Conservation (phyloP, 1,140 invertebrate genomes). For the Pollicipes pollicipes region DNA sequence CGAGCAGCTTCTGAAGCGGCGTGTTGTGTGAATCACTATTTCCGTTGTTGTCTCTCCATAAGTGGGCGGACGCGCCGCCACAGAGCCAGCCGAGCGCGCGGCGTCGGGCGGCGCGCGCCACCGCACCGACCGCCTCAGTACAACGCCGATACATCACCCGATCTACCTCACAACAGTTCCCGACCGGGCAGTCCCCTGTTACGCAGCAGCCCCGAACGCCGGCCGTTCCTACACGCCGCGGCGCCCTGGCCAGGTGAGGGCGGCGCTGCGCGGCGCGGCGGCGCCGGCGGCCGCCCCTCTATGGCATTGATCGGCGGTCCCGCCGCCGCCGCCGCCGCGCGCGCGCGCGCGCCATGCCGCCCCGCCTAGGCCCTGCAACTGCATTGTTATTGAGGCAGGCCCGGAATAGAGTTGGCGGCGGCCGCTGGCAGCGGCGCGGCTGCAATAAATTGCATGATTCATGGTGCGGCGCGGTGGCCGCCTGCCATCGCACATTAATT, state of each 20-base stretch:
- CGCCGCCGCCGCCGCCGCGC: too few species aligned
- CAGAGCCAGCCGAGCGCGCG: too few species aligned
- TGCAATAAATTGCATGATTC: conserved; percentile 1
- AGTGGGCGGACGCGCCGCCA: too few species aligned
- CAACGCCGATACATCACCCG: background rate
- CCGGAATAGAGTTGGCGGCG: background rate
- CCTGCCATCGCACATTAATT: background rate
- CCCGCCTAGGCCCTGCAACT: background rate
- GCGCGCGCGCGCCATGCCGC: background rate
- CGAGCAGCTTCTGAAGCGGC: background rate
- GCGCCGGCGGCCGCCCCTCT: too few species aligned
- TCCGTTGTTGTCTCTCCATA: background rate
- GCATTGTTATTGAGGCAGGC: conserved; percentile 1
- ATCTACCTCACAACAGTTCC: background rate
- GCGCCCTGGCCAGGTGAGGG: background rate
- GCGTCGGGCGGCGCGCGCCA: too few species aligned
- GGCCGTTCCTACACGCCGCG: background rate
- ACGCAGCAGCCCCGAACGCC: background rate
- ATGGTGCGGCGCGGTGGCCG: background rate
- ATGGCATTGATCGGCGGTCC: background rate
- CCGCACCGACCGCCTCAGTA: background rate
- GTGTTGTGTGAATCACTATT: background rate
- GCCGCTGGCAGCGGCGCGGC: background rate
- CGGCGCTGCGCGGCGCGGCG: too few species aligned
- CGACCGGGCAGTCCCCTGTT: background rate